Conservation (phyloP, 2,113 vertebrate species). For the Burhinus bistriatus region DNA sequence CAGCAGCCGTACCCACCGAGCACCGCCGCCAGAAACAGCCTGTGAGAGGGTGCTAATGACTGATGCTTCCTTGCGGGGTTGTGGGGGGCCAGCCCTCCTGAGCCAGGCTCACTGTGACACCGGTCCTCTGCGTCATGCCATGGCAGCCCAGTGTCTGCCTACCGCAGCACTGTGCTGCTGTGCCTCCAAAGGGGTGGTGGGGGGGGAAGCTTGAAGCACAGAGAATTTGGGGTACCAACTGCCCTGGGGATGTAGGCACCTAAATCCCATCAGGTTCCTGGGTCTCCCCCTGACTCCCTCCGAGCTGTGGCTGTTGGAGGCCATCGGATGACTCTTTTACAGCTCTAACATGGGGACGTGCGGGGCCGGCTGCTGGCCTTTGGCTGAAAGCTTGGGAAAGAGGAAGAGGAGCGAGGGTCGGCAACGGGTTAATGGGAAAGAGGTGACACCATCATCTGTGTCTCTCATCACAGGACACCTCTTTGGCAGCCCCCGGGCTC, state of each 20-base stretch:
- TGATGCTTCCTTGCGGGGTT: not conserved
- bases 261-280: not conserved
- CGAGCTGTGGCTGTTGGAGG: not conserved
- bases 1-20: not conserved
- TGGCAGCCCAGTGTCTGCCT: not conserved
- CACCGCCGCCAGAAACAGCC: accelerated
- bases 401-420: not conserved
- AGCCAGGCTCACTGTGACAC: accelerated
- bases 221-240: not conserved
- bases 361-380: accelerated
- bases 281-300: accelerated
- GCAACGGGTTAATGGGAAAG: not conserved
- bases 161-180: accelerated
- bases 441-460: constrained; percentile 20
- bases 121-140: not conserved
- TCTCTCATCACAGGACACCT: constrained; percentile 30
- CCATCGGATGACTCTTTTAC: not conserved
- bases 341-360: not conserved
- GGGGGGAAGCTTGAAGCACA: not conserved
- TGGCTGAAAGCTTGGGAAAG: not conserved
- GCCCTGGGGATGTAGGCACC: not conserved
- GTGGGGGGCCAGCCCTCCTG: not conserved
- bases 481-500: not conserved
- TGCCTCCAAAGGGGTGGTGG: too few relatives aligned
- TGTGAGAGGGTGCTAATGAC: accelerated